phyloP scores from a whole-genome alignment of 2,888 invertebrate genomes.

The Diloba caeruleocephala region DNA sequence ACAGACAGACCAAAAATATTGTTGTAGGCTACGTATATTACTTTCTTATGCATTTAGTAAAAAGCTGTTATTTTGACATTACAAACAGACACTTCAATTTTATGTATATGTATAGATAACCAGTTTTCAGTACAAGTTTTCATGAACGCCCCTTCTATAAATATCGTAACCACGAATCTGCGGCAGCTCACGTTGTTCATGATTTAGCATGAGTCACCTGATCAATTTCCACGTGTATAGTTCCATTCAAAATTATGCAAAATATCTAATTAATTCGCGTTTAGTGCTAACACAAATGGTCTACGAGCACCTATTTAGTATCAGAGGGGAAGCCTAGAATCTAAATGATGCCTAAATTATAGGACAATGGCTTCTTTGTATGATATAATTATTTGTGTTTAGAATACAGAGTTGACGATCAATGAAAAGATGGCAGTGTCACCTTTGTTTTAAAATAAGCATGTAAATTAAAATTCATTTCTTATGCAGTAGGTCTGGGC shows the following conservation, averaged over 20 bases:
- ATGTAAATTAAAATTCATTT: conserved; percentile 37
- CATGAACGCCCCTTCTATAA: neutral
- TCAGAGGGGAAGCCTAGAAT: conserved; percentile 49
- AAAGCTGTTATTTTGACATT: too few relatives aligned
- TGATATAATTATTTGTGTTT: conserved; percentile 44
- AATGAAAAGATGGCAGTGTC: conserved; percentile 29
- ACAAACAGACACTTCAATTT: too few relatives aligned
- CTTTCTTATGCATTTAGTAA: too few relatives aligned
- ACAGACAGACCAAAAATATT: too few relatives aligned
- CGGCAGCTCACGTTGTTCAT: conserved; percentile 20
- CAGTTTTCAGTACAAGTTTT: neutral
- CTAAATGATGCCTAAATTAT: conserved; percentile 47
- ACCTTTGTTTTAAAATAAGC: conserved; percentile 39
- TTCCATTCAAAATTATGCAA: conserved; percentile 53
- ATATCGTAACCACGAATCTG: neutral
- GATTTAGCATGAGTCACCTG: conserved; percentile 25
- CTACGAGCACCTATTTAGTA: conserved; percentile 36
- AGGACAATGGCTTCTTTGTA: conserved; percentile 18
- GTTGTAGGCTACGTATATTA: too few relatives aligned
- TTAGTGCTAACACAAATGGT: conserved; percentile 40
- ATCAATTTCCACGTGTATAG: conserved; percentile 6
- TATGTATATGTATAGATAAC: neutral
- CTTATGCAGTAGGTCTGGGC: conserved; percentile 19
- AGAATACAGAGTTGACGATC: conserved; percentile 45
- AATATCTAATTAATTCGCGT: conserved; percentile 43